These are phyloP conservation scores for Drosophila kuntzei DNA, from an alignment of 2,888 invertebrate species.

Conservation along the genomic window DNA sequence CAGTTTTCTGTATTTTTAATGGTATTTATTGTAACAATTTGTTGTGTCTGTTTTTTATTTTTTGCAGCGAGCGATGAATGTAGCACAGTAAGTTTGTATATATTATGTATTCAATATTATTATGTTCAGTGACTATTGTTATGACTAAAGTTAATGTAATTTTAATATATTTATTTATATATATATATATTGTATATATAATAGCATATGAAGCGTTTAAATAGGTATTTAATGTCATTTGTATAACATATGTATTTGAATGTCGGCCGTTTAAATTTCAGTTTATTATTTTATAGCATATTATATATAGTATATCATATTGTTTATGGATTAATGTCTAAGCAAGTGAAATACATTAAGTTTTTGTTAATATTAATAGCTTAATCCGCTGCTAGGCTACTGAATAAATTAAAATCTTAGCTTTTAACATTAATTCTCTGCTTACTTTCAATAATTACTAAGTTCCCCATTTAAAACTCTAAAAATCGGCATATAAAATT, in stretches of 20 bases:
- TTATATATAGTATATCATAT: slow-evolving; percentile 48
- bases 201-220: slow-evolving; percentile 79
- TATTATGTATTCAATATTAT: slow-evolving; percentile 35
- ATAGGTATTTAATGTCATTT: slow-evolving; percentile 69
- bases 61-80: slow-evolving; percentile 65
- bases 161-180: slow-evolving; percentile 41
- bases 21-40: slow-evolving; percentile 71
- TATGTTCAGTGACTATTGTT: slow-evolving; percentile 72
- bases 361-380: slow-evolving; percentile 57
- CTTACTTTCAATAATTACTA: slow-evolving; percentile 45
- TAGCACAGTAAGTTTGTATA: slow-evolving; percentile 51
- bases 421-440: slow-evolving; percentile 49
- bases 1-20: slow-evolving; percentile 50
- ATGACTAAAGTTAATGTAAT: slow-evolving; percentile 74
- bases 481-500: slow-evolving; percentile 63
- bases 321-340: slow-evolving; percentile 58
- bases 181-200: slow-evolving; percentile 51
- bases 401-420: slow-evolving; percentile 76
- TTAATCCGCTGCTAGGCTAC: slow-evolving; percentile 65
- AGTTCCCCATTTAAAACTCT: slow-evolving; percentile 57
- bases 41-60: slow-evolving; percentile 53
- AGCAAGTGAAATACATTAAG: slow-evolving; percentile 64
- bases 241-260: slow-evolving; percentile 60
- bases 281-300: slow-evolving; percentile 39
- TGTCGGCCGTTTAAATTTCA: slow-evolving; percentile 47